Base-by-base conservation (phyloP, 2,888 invertebrate species). In the Mimumesa dahlbomi region DNA sequence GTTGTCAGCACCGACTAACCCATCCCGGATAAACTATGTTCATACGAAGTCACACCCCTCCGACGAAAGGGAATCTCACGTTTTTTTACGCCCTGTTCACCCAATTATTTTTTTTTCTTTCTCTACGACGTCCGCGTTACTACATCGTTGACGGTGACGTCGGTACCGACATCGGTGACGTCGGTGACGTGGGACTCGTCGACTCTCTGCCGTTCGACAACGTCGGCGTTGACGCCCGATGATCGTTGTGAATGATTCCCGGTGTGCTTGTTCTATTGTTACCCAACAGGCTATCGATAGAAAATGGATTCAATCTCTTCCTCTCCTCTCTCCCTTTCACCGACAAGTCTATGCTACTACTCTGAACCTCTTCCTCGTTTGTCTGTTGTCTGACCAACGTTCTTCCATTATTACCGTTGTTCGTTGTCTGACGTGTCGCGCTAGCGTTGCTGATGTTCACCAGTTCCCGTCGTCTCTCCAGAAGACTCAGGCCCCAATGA, bases 201-300 rank as follows among this genome's bases (percentile, higher is more conserved):
- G 88, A 88, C 63, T 84, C 85, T 70, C 87, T 84, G 19, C 87
- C 85, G 62, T 85, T 85, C 38, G 83, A 79, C 66, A 82, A 54
- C 11, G 83, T 84, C 22, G 88, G 87, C 52, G 87, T 87, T 53
- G 86, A 82, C 62, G 84, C 79, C 74, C 88, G 83, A 66, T 84
- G 79, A 48, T 82, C 84, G 63, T 73, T 81, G 56, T 81, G 81
- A 22, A 79, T 79, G 22, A 75, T 66, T 7, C 75, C 76, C 0
- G 83, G 82, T 13, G 82, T 82, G 56, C 75, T 78, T 36, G 76
- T 77, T 59, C 82, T 82, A 49, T 86, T 84, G 69, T 89, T 89
- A 2, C 89, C 89, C 85, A 96, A 92, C 81, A 96, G 90, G 65
- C 96, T 96, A 88, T 96, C 96, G 93, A 96, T 96, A 91, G 96